phyloP scores from a whole-genome alignment of 2,888 invertebrate species.

The Tiliacea aurago region DNA sequence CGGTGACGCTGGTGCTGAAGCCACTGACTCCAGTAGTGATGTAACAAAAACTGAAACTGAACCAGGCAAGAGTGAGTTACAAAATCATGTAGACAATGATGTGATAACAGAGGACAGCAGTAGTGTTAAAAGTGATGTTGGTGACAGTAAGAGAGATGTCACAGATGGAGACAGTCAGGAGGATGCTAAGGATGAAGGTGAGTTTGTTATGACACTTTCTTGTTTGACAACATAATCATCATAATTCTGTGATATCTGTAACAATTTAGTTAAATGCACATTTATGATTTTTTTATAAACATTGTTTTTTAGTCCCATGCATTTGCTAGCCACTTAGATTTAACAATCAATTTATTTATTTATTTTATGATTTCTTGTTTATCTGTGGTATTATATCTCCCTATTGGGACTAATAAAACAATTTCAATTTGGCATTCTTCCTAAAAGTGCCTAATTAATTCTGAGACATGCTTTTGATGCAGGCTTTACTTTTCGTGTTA shows the following conservation, averaged over 20 bases:
- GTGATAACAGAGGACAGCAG: constrained; percentile 72
- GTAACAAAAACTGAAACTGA: constrained; percentile 60
- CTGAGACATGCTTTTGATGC: background rate
- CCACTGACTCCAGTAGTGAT: constrained; percentile 45
- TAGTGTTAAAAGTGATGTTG: constrained; percentile 69
- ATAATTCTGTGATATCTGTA: background rate
- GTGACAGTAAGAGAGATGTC: constrained; percentile 60
- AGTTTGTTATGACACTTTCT: constrained; percentile 23
- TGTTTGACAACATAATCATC: background rate
- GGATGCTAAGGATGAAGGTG: constrained; percentile 67
- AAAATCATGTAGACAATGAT: constrained; percentile 82
- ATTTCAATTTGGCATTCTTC: background rate
- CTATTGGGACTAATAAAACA: background rate
- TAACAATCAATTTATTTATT: background rate
- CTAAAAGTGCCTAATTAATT: background rate
- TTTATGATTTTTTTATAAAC: background rate
- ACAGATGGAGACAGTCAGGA: constrained; percentile 65
- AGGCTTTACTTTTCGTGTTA: background rate
- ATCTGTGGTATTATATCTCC: background rate
- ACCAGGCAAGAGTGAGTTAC: constrained; percentile 70
- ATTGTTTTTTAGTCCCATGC: too few species aligned
- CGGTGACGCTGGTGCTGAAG: constrained; percentile 12
- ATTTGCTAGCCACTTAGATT: too few species aligned
- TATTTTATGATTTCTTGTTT: background rate
- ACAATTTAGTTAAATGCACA: background rate